Evolutionary conservation across 2,888 invertebrate species (phyloP), one percentile per base, ranked within the genome.

Genomic region (Parnassius orleans): DNA sequence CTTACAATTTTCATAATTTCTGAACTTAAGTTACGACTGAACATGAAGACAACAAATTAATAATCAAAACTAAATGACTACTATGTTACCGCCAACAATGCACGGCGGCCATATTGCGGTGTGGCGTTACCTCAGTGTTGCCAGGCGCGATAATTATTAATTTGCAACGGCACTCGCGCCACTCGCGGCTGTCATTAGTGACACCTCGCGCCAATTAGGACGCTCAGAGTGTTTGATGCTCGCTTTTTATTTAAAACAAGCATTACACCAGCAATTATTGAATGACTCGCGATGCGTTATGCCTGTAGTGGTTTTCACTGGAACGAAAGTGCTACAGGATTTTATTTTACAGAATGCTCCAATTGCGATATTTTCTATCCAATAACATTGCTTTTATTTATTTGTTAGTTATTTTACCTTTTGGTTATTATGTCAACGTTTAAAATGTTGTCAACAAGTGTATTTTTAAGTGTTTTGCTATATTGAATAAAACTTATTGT

Each of bases 141-240:
- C 89, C 88, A 90, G 82, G 85, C 89, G 88, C 80, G 80, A 90
- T 90, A 90, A 91, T 90, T 90, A 90, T 87, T 90, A 90, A 90
- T 90, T 89, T 86, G 86, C 88, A 81, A 79, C 79, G 78, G 79
- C 74, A 76, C 75, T 74, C 78, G 77, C 75, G 76, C 76, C 82
- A 82, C 84, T 83, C 77, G 79, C 78, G 75, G 76, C 74, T 86
- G 83, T 90, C 90, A 90, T 90, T 90, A 90, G 88, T 81, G 90
- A 90, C 90, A 90, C 91, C 90, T 90, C 89, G 80, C 87, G 83
- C 91, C 90, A 90, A 91, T 90, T 89, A 90, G 80, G 80, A 84
- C 78, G 83, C 83, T 79, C 82, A 73, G 80, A 82, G 86, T 83
- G 86, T 87, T 87, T 88, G 87, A 86, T 86, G 85, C 86, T 83